Conservation (phyloP, 2,113 vertebrate genomes). For the Haplotaxodon microlepis region DNA sequence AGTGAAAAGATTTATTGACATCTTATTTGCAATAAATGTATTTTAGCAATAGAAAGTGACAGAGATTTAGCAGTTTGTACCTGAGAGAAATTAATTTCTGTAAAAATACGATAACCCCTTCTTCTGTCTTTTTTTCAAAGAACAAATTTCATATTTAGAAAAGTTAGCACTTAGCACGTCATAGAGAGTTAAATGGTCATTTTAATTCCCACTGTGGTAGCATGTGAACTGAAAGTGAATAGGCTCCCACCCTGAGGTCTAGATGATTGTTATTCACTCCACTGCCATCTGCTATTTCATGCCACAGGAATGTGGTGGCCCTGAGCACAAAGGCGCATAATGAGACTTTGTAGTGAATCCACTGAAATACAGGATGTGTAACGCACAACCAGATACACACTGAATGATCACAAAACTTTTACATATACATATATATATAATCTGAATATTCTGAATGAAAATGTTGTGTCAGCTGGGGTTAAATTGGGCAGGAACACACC, state of each 20-base stretch:
- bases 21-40: not conserved
- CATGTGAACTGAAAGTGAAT: constrained; percentile 32
- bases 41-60: not conserved
- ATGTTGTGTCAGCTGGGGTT: not conserved
- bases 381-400: not conserved
- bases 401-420: not conserved
- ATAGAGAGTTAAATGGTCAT: constrained; percentile 24
- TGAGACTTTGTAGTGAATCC: not conserved
- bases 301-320: not conserved
- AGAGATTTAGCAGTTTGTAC: not conserved
- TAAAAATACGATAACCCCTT: not conserved
- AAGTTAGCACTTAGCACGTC: not conserved
- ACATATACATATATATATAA: not conserved
- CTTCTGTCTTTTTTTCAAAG: not conserved
- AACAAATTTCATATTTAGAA: constrained; percentile 1
- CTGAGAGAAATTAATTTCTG: not conserved
- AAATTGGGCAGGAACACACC: not conserved
- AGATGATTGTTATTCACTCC: constrained; percentile 33
- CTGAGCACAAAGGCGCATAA: constrained; percentile 8
- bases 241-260: constrained; percentile 2
- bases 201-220: constrained; percentile 17
- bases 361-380: not conserved
- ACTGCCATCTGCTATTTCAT: constrained; percentile 4
- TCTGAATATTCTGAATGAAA: not conserved
- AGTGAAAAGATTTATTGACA: not conserved